Evolutionary conservation across 37 sponge, comb jelly and placozoan genomes (phyloP).

Genomic region (Ephydatia muelleri): DNA sequence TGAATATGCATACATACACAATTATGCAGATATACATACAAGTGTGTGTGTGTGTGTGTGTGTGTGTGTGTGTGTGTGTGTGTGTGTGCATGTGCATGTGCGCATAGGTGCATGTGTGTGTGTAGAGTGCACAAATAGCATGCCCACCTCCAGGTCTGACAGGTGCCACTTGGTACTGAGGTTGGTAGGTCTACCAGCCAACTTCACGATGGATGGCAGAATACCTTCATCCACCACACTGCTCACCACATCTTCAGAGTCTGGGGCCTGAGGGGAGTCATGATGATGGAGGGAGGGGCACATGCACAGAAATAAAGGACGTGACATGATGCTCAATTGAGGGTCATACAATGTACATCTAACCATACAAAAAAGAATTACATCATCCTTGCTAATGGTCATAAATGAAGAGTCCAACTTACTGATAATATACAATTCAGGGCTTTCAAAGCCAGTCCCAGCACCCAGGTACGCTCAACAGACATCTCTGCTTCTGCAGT

Average conservation of each 20-base stretch:
- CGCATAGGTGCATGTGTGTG: too few species aligned
- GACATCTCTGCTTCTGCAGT: slow-evolving; percentile 21
- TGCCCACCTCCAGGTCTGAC: slow-evolving; percentile 70
- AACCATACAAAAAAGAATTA: too few species aligned
- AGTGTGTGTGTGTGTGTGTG: too few species aligned
- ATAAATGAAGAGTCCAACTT: neutral
- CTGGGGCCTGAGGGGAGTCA: slow-evolving; percentile 14
- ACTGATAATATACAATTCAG: slow-evolving; percentile 39
- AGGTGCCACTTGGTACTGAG: slow-evolving; percentile 59
- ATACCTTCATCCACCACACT: slow-evolving; percentile 25
- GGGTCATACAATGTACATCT: too few species aligned
- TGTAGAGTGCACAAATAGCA: too few species aligned
- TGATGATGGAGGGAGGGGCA: neutral
- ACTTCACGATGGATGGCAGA: slow-evolving; percentile 38
- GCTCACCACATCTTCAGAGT: slow-evolving; percentile 28
- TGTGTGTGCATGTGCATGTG: too few species aligned
- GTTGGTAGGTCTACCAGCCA: slow-evolving; percentile 60
- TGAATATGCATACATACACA: too few species aligned
- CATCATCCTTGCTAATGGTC: too few species aligned
- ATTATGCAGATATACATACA: neutral
- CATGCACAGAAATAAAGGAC: too few species aligned
- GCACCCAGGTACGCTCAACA: slow-evolving; percentile 59
- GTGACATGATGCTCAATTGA: too few species aligned
- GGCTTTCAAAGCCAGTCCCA: slow-evolving; percentile 43
- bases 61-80: too few species aligned